Conservation (phyloP, 2,888 invertebrate species). For the Tholera decimalis region DNA sequence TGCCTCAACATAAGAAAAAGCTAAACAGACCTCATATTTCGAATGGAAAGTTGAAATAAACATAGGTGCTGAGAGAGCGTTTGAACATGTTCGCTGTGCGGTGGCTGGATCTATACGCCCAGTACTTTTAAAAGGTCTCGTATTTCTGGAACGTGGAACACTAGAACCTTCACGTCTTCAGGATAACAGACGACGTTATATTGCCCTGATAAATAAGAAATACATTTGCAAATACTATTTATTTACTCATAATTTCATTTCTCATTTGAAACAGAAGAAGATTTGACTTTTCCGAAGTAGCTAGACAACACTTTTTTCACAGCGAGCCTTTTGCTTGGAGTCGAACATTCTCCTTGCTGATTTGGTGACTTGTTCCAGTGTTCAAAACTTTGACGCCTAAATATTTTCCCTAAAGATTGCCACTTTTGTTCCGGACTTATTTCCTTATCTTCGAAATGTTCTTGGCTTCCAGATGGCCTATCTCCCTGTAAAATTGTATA, state of each 20-base stretch:
- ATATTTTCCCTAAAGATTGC: constrained; percentile 89
- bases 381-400: constrained; percentile 87
- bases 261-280: constrained; percentile 70
- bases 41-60: too few species aligned
- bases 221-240: constrained; percentile 37
- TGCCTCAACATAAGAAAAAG: too few species aligned
- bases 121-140: too few species aligned
- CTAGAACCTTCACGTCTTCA: neutral
- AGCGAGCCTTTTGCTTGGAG: constrained; percentile 80
- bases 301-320: constrained; percentile 86
- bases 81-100: too few species aligned
- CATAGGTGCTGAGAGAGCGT: too few species aligned
- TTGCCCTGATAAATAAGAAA: constrained; percentile 12
- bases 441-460: constrained; percentile 82
- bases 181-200: neutral
- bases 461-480: constrained; percentile 80
- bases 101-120: too few species aligned
- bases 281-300: constrained; percentile 85
- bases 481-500: constrained; percentile 85
- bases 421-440: constrained; percentile 86
- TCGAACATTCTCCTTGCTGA: constrained; percentile 80
- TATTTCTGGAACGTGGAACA: neutral
- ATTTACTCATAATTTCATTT: constrained; percentile 70
- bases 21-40: too few species aligned
- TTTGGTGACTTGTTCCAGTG: constrained; percentile 79